Evolutionary conservation across 2,888 invertebrate genomes (phyloP).

Genomic region (Gnatocerus cornutus): DNA sequence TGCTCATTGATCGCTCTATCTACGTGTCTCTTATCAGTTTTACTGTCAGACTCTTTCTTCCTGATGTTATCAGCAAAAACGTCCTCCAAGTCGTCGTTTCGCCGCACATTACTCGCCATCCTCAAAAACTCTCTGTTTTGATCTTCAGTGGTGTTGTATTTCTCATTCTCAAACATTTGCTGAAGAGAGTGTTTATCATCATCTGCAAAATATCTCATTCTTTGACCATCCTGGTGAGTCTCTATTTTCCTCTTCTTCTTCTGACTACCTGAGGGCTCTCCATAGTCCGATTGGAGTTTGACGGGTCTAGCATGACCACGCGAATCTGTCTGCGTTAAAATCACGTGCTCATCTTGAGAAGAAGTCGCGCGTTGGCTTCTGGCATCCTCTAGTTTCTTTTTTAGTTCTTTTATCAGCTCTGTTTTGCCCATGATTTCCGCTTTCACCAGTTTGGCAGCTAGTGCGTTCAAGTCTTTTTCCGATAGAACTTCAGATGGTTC

Average conservation of each 20-base stretch:
- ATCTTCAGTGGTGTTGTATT: slow-evolving; percentile 85
- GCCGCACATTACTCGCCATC: slow-evolving; percentile 79
- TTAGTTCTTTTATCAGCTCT: slow-evolving; percentile 80
- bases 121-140: slow-evolving; percentile 87
- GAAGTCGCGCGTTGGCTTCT: slow-evolving; percentile 68
- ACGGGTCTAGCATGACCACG: slow-evolving; percentile 83
- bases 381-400: slow-evolving; percentile 82
- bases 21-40: slow-evolving; percentile 77
- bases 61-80: slow-evolving; percentile 87
- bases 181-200: slow-evolving; percentile 91
- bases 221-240: slow-evolving; percentile 83
- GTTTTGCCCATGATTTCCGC: slow-evolving; percentile 94
- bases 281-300: slow-evolving; percentile 67
- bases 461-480: slow-evolving; percentile 90
- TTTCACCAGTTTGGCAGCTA: slow-evolving; percentile 93
- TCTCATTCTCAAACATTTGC: slow-evolving; percentile 89
- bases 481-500: slow-evolving; percentile 70
- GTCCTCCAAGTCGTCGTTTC: slow-evolving; percentile 87
- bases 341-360: slow-evolving; percentile 71
- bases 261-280: slow-evolving; percentile 71
- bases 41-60: slow-evolving; percentile 76
- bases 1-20: slow-evolving; percentile 84
- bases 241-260: slow-evolving; percentile 75
- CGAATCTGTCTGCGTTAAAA: slow-evolving; percentile 80
- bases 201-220: slow-evolving; percentile 89